phyloP scores from a whole-genome alignment of 2,888 invertebrate genomes.

The Sturmia bella region DNA sequence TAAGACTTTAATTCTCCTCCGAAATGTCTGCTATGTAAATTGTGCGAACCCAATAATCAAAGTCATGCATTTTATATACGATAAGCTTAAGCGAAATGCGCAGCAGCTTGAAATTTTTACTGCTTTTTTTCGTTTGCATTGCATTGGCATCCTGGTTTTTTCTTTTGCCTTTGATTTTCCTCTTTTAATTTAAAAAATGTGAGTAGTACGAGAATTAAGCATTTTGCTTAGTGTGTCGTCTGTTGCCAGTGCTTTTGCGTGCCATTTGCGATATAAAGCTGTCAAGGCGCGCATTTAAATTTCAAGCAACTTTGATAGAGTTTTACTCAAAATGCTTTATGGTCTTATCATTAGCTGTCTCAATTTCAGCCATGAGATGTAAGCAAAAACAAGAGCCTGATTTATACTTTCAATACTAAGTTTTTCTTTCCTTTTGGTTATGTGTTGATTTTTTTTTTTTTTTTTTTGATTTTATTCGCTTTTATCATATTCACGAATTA shows the following conservation, averaged over 20 bases:
- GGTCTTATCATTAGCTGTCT: conserved; percentile 64
- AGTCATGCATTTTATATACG: conserved; percentile 66
- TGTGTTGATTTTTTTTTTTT: conserved; percentile 50
- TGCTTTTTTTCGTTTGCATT: conserved; percentile 1
- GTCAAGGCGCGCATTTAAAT: conserved; percentile 71
- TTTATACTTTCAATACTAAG: conserved; percentile 37
- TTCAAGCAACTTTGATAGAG: conserved; percentile 63
- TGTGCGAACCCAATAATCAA: conserved; percentile 69
- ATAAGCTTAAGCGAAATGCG: conserved; percentile 59
- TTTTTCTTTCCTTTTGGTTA: conserved; percentile 4
- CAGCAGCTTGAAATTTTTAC: conserved; percentile 51
- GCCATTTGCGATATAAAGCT: conserved; percentile 69
- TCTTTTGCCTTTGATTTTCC: conserved; percentile 19
- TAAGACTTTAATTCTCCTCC: conserved; percentile 63
- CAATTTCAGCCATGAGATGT: conserved; percentile 61
- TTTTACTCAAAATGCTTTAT: conserved; percentile 63
- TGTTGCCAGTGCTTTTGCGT: conserved; percentile 62
- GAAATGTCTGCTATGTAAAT: conserved; percentile 68
- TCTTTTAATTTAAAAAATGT: conserved; percentile 11
- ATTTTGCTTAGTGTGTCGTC: conserved; percentile 14
- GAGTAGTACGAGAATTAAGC: background rate
- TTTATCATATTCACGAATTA: conserved; percentile 60
- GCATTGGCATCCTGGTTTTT: conserved; percentile 15
- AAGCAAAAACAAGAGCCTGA: conserved; percentile 42
- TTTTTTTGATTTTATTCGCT: conserved; percentile 58